These are phyloP conservation scores for Novumbra hubbsi DNA, from an alignment of 2,797 vertebrate genomes.

Conservation along the genomic window DNA sequence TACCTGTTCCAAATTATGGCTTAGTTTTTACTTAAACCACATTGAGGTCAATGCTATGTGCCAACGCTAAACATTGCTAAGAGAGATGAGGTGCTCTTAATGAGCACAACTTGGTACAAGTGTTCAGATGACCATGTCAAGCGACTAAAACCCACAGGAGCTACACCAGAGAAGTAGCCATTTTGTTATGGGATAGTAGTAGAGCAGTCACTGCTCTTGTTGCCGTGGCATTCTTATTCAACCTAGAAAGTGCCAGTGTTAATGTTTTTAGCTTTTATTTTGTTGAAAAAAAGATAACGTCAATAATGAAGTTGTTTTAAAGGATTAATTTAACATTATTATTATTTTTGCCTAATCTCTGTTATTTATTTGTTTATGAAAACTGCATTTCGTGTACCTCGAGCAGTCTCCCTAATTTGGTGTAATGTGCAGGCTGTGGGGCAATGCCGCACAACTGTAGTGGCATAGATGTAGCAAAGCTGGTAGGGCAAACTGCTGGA, in stretches of 20 bases:
- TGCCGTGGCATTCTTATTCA: constrained; percentile 17
- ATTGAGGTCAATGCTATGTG: constrained; percentile 13
- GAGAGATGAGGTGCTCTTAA: constrained; percentile 24
- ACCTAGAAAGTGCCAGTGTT: constrained; percentile 9
- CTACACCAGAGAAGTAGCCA: constrained; percentile 1
- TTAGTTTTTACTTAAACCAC: constrained; percentile 28
- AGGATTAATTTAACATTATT: not conserved
- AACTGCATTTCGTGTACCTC: no score
- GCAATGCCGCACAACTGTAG: no score
- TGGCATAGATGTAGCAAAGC: no score
- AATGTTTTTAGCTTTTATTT: constrained; percentile 29
- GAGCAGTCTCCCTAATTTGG: no score
- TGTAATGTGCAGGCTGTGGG: no score
- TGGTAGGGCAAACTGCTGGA: no score
- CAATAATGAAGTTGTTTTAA: constrained; percentile 38
- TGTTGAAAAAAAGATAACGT: constrained; percentile 32
- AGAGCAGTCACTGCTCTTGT: constrained; percentile 20
- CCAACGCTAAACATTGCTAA: constrained; percentile 18
- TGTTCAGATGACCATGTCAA: constrained; percentile 13
- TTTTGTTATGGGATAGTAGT: constrained; percentile 13
- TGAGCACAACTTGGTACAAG: constrained; percentile 41
- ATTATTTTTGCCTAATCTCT: no score
- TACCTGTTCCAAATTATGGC: constrained; percentile 7
- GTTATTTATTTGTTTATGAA: no score
- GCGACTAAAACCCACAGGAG: constrained; percentile 25